These are phyloP conservation scores for Thinocorus orbignyianus DNA, from an alignment of 2,113 vertebrate genomes.

Conservation along the genomic window DNA sequence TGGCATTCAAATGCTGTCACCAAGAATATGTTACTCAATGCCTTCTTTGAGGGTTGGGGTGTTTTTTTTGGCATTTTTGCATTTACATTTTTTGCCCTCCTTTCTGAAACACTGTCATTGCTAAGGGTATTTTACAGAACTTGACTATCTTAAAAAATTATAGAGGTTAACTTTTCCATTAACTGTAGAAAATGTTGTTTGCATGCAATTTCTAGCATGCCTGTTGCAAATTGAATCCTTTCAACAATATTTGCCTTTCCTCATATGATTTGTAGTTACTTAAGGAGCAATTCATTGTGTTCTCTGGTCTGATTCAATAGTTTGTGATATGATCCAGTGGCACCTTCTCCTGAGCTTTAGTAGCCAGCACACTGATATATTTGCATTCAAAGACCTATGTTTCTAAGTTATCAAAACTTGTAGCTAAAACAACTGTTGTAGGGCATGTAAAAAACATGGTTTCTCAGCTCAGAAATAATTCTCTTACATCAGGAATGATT, in stretches of 20 bases:
- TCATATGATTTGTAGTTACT: not conserved
- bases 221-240: not conserved
- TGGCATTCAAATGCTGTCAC: not conserved
- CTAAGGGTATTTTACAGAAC: not conserved
- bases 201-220: not conserved
- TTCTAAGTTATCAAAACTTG: not conserved
- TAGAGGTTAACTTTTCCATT: not conserved
- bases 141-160: not conserved
- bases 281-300: not conserved
- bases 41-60: accelerated
- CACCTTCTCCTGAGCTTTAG: not conserved
- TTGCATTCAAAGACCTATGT: not conserved
- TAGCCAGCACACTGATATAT: not conserved
- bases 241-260: not conserved
- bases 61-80: not conserved
- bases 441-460: not conserved
- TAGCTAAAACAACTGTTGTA: not conserved
- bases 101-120: not conserved
- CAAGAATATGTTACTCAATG: not conserved
- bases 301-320: not conserved
- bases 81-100: not conserved
- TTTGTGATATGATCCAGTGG: not conserved
- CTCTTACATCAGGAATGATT: not conserved
- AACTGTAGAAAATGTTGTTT: not conserved
- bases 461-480: not conserved